A percentile compares a stretch with the other conserved stretches of the same genome.
These are phyloP conservation scores for Lydus trimaculatus DNA, from an alignment of 2,888 invertebrate genomes.

Conservation along the genomic window DNA sequence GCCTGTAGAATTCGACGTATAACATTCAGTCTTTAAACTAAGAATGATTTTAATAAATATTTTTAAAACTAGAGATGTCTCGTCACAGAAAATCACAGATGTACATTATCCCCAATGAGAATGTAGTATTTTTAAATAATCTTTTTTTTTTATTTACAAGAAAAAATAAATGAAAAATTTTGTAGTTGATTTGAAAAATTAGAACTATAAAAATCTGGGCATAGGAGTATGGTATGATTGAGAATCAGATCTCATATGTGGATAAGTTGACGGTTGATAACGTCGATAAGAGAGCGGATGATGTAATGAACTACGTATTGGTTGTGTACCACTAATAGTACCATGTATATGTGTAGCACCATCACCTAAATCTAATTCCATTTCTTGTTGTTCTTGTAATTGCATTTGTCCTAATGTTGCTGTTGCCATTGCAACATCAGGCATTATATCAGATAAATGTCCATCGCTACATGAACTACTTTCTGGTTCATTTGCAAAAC, in stretches of 20 bases:
- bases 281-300: constrained; percentile 51
- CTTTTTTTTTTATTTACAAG: constrained; percentile 14
- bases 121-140: constrained; percentile 18
- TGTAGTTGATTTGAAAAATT: constrained; percentile 39
- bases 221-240: constrained; percentile 48
- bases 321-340: constrained; percentile 44
- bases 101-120: constrained; percentile 46
- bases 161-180: constrained; percentile 24
- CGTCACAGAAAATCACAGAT: constrained; percentile 53
- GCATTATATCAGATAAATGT: constrained; percentile 83
- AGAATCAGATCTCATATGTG: constrained; percentile 48
- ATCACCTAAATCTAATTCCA: constrained; percentile 87
- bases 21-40: constrained; percentile 27
- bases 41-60: constrained; percentile 35
- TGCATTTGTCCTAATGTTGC: constrained; percentile 75
- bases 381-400: constrained; percentile 66
- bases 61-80: constrained; percentile 44
- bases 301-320: constrained; percentile 48
- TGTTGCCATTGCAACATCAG: constrained; percentile 93
- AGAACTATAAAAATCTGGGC: constrained; percentile 52
- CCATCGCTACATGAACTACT: constrained; percentile 71
- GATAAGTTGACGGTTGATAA: constrained; percentile 54
- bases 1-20: not conserved
- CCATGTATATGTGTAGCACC: constrained; percentile 73
- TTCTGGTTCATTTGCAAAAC: constrained; percentile 60